Evolutionary conservation across 2,113 vertebrate genomes (phyloP), one percentile per base, ranked within the genome.

Genomic region (Thalassarche chlororhynchos): DNA sequence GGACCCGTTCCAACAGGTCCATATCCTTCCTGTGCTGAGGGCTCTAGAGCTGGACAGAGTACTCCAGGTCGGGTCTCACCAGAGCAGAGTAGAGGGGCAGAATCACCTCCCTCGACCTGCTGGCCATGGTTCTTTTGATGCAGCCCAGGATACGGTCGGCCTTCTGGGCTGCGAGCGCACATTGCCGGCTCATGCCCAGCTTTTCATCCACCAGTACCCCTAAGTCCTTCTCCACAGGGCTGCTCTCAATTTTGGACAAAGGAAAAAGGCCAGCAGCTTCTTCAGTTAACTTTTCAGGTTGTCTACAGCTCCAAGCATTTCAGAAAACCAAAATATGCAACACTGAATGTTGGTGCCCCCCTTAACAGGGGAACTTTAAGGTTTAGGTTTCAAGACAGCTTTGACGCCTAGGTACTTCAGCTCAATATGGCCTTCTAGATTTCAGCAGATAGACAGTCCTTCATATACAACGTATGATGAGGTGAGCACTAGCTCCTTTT

Each of bases 401-500:
- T 62, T 87, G 46, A 96, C 34, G 38, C 9, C 10, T 31, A 77
- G 18, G 36, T 17, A 62, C 25, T 21, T 3, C 28, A 88, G 11
- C 8, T 44, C 44, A 60, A 17, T 7, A 66, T 2, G 9, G 32
- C 14, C 72, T 71, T 84, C 68, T 29, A 57, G 18, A 76, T 81
- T 93, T 85, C 32, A 78, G 46, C 42, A 72, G 55, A 32, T 1
- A 58, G 4, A 32, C 32, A 71, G 20, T 28, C 19, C 31, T 71
- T 65, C 47, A 24, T 1, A 31, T 7, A 19, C 26, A 80, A 20
- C 0, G 1, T 29, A 32, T 9, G 47, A 62, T 0, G 1, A 58
- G 31, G n/a, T 3, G 14, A 95, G 38, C 47, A 46, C 17, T 54
- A 82, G 42, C 29, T 64, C 57, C 34, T 75, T 60, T 44, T 55